Evolutionary conservation across 2,113 vertebrate genomes (phyloP).

Genomic region (Xiphorhynchus elegans): DNA sequence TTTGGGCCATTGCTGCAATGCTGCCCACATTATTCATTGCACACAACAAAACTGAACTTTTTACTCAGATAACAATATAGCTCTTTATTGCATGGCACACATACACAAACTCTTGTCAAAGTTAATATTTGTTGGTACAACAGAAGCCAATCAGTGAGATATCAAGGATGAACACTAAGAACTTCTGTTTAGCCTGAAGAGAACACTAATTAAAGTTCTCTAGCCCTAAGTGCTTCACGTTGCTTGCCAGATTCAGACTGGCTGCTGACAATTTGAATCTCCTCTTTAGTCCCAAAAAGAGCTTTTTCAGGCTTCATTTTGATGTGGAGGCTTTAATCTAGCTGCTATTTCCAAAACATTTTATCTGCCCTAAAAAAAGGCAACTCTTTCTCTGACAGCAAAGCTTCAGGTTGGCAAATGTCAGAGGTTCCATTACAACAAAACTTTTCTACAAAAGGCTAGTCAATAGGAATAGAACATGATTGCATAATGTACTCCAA

Average conservation of each 20-base stretch:
- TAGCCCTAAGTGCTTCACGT: slow-evolving; percentile 22
- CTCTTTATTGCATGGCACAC: neutral
- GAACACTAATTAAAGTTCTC: slow-evolving; percentile 62
- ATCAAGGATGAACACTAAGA: slow-evolving; percentile 32
- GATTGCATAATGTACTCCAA: neutral
- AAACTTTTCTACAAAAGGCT: neutral
- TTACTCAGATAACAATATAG: neutral
- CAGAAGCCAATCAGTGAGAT: slow-evolving; percentile 32
- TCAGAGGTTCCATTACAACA: neutral
- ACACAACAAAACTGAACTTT: neutral
- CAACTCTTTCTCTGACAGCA: neutral
- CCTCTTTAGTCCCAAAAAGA: slow-evolving; percentile 39
- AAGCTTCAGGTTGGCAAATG: slow-evolving; percentile 5
- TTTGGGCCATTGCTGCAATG: neutral
- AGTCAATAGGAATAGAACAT: neutral
- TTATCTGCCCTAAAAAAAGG: slow-evolving; percentile 20
- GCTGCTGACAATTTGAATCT: slow-evolving; percentile 67
- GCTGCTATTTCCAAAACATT: slow-evolving; percentile 57
- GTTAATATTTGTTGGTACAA: slow-evolving; percentile 8
- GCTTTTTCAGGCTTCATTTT: slow-evolving; percentile 60
- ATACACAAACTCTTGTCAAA: slow-evolving; percentile 16
- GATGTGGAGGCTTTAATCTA: slow-evolving; percentile 61
- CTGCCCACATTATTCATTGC: neutral
- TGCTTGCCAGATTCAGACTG: slow-evolving; percentile 56
- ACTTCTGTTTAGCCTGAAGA: slow-evolving; percentile 51